Evolutionary conservation across 2,888 invertebrate genomes (phyloP), one percentile per base, ranked within the genome.

Genomic region (Drosophila pullipes): DNA sequence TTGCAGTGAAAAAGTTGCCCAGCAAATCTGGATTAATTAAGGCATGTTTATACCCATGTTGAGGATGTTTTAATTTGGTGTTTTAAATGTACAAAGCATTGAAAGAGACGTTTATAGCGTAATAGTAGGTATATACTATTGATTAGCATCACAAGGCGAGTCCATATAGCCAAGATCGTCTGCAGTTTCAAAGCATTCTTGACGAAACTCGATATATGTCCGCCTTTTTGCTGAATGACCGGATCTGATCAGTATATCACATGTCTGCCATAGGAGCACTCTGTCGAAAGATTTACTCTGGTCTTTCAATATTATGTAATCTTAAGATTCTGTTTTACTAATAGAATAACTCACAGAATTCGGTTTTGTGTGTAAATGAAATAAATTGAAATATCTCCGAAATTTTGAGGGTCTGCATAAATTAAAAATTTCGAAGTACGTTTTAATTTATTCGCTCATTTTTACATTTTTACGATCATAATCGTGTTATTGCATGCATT

Each of bases 11-110:
- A 37, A 37, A 18, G 28, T 28, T 69, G 49, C 39, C 47, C 37
- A 57, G 52, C 22, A 22, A 22, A 44, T 18, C 33, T 54, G 71
- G 31, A 69, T 52, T 58, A 52, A 69, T 69, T 69, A 67, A 13
- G 25, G 33, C 49, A 41, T 33, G 39, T 50, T 49, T 49, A 47
- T 16, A 47, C 22, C 4, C 7, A 0, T 16, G 2, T 4, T 0
- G 47, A 47, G 16, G 9, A 47, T 4, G 28, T 39, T 53, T 25
- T 1, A 16, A 31, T 60, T 25, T 50, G 18, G 11, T 13, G 30
- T 25, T 13, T 25, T 10, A 7, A 7, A 5, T 28, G 55, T 2
- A 11, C 1, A 28, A 11, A n/a, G 11, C 28, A 28, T 5, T 7
- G 7, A 47, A 22, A 7, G 13, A 13, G 7, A 13, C 7, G 13